Conservation (phyloP, 2,113 vertebrate genomes). For the Symphodus melops region DNA sequence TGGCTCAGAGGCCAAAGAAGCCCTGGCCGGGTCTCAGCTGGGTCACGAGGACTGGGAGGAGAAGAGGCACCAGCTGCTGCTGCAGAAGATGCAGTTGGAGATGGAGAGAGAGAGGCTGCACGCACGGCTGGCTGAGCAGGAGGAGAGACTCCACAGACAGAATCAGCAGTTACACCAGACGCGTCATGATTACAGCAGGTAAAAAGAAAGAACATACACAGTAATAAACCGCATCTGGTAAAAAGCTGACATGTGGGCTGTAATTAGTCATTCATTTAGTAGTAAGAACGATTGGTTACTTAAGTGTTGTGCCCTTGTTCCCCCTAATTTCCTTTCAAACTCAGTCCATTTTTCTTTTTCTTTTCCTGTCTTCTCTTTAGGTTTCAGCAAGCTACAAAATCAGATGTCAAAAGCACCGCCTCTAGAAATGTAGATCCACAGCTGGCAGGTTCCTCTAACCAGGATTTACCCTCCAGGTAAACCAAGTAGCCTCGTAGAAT, state of each 20-base stretch:
- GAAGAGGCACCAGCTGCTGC: slow-evolving; percentile 87
- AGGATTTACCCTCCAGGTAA: slow-evolving; percentile 63
- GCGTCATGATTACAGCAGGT: slow-evolving; percentile 85
- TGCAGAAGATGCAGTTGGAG: slow-evolving; percentile 95
- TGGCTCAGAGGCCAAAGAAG: slow-evolving; percentile 25
- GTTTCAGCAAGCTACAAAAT: slow-evolving; percentile 59
- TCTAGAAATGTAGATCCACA: slow-evolving; percentile 31
- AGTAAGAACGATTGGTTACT: background rate
- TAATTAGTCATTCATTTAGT: background rate
- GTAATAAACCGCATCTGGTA: background rate
- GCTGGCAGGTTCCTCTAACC: slow-evolving; percentile 14
- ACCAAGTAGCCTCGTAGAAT: background rate
- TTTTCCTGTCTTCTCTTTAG: slow-evolving; percentile 34
- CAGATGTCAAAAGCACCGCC: slow-evolving; percentile 47
- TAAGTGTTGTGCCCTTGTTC: background rate
- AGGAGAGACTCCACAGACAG: slow-evolving; percentile 88
- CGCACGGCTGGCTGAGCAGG: slow-evolving; percentile 88
- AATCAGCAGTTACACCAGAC: slow-evolving; percentile 88
- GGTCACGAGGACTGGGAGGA: slow-evolving; percentile 85
- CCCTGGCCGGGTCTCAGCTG: slow-evolving; percentile 53
- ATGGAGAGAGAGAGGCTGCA: slow-evolving; percentile 91
- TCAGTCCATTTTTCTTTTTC: background rate
- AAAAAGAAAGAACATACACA: slow-evolving; percentile 8
- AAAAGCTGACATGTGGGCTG: background rate
- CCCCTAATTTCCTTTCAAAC: background rate